Evolutionary conservation across 2,888 invertebrate species (phyloP).

Genomic region (Halictus ligatus): DNA sequence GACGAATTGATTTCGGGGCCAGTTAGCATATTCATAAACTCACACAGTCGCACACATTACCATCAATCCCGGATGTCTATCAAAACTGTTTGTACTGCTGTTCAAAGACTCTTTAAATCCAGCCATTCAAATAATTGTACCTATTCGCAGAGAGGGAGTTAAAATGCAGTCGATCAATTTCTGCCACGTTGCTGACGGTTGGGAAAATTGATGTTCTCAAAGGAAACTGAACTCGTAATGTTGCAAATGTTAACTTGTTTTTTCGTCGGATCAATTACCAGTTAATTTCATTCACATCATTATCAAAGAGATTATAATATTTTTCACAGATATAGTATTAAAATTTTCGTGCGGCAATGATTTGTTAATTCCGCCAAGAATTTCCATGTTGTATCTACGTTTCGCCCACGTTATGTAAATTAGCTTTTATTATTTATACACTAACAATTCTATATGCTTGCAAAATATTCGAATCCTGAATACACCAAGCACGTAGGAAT

Average conservation of each 20-base stretch:
- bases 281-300: not conserved
- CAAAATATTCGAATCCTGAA: no score
- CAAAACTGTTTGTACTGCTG: slow-evolving; percentile 35
- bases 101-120: not conserved
- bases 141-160: slow-evolving; percentile 1
- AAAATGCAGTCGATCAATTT: slow-evolving; percentile 15
- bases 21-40: slow-evolving; percentile 39
- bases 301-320: not conserved
- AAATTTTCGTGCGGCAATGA: no score
- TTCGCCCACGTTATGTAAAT: no score
- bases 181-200: not conserved
- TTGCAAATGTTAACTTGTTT: not conserved
- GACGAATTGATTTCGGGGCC: slow-evolving; percentile 30
- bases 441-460: no score
- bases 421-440: no score
- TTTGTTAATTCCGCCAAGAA: no score
- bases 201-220: not conserved
- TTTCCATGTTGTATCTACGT: no score
- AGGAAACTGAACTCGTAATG: not conserved
- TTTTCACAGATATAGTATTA: not conserved
- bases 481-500: no score
- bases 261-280: not conserved
- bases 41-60: slow-evolving; percentile 13
- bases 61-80: slow-evolving; percentile 28
- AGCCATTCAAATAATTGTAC: slow-evolving; percentile 10